A percentile compares a stretch with the other conserved stretches of the same genome.
phyloP scores from a whole-genome alignment of 1,140 invertebrate genomes.

The Apis florea region DNA sequence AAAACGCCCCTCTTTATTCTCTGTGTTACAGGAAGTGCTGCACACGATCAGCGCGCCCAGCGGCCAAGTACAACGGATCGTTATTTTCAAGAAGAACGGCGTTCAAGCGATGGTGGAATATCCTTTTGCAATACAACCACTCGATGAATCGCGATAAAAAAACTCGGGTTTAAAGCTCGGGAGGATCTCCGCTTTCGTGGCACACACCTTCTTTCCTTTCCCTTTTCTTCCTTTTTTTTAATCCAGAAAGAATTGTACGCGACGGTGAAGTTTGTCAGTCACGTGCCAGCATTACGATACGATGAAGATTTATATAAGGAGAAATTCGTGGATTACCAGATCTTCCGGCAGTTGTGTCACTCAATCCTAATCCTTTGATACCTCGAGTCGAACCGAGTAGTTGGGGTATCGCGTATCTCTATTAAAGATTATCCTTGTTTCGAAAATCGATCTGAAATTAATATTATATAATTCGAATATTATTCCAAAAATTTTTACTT shows the following conservation, averaged over 20 bases:
- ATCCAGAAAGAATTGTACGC: slow-evolving; percentile 2
- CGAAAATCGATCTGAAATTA: not conserved
- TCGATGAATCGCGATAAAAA: slow-evolving; percentile 19
- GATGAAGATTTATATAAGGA: slow-evolving; percentile 57
- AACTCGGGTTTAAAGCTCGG: slow-evolving; percentile 15
- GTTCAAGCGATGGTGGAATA: slow-evolving; percentile 99
- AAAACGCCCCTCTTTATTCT: slow-evolving; percentile 37
- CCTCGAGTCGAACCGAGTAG: not conserved
- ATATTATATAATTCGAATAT: no score
- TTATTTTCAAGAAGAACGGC: slow-evolving; percentile 99
- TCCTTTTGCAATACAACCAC: slow-evolving; percentile 85
- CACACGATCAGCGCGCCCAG: slow-evolving; percentile 97
- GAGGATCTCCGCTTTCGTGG: slow-evolving; percentile 28
- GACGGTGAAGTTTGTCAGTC: slow-evolving; percentile 52
- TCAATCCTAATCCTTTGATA: not conserved
- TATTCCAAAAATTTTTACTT: no score
- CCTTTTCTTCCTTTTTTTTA: not conserved
- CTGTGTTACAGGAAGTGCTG: slow-evolving; percentile 95
- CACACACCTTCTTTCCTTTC: not conserved
- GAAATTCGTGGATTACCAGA: slow-evolving; percentile 27
- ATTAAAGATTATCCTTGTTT: not conserved
- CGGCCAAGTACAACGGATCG: slow-evolving; percentile 98
- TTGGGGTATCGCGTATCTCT: no score
- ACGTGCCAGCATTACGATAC: slow-evolving; percentile 37
- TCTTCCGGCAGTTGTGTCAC: not conserved